Evolutionary conservation across 2,113 vertebrate genomes (phyloP).

Genomic region (Eclectus roratus): DNA sequence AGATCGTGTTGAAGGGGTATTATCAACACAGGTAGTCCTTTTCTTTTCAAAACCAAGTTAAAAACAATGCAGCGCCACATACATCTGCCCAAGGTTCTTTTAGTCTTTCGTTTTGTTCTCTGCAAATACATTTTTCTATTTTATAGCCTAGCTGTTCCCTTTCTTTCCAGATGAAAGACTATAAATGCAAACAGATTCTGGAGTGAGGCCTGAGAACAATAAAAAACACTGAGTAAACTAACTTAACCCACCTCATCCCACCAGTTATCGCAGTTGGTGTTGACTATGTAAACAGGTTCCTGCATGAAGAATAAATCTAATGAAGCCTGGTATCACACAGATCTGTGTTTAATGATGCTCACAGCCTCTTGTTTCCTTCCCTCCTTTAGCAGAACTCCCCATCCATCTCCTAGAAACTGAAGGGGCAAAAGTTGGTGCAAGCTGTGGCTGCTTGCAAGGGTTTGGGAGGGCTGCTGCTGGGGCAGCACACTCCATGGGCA

Average conservation of each 20-base stretch:
- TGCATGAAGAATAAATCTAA: background rate
- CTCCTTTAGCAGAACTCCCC: background rate
- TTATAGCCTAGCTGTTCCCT: background rate
- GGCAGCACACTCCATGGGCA: background rate
- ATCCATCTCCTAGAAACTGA: background rate
- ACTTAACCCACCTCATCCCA: background rate
- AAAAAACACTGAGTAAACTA: background rate
- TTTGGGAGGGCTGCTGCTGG: background rate
- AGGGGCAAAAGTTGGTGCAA: background rate
- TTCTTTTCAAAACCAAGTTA: background rate
- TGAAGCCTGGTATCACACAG: background rate
- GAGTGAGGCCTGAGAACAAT: background rate
- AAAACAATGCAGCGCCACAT: background rate
- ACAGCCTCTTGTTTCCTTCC: background rate
- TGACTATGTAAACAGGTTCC: background rate
- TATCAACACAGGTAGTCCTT: background rate
- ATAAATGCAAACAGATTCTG: background rate
- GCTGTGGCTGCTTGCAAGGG: background rate
- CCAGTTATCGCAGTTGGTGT: background rate
- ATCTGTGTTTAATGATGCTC: background rate
- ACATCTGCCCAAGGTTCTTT: background rate
- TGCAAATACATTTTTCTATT: background rate
- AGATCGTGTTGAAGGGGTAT: background rate
- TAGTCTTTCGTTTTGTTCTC: background rate
- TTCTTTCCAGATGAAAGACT: background rate